These are phyloP conservation scores for Poecile montanus DNA, from an alignment of 2,797 vertebrate species.

Conservation along the genomic window DNA sequence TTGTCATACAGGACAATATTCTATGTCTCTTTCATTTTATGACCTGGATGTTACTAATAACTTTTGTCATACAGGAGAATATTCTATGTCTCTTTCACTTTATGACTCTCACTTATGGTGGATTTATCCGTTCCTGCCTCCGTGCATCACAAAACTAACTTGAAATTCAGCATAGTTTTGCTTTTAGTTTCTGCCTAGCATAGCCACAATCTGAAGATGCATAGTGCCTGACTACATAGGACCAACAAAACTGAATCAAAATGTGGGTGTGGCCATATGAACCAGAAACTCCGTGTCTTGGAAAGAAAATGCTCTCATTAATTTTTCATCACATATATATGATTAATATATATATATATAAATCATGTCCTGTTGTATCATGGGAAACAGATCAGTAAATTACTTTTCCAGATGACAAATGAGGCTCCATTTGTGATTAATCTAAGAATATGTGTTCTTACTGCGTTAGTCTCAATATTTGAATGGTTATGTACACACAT, in stretches of 20 bases:
- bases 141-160: neutral
- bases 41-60: neutral
- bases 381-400: neutral
- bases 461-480: neutral
- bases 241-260: neutral
- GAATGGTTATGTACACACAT: neutral
- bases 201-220: neutral
- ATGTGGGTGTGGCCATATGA: neutral
- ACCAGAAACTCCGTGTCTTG: neutral
- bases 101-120: neutral
- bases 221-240: neutral
- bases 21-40: neutral
- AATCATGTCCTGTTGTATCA: neutral
- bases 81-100: neutral
- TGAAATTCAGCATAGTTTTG: neutral
- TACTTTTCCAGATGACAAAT: neutral
- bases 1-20: neutral
- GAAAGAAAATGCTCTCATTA: neutral
- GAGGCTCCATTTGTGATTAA: neutral
- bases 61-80: neutral
- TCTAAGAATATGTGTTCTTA: neutral
- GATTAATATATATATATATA: neutral
- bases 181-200: neutral
- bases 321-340: neutral
- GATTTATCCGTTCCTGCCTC: neutral